These are phyloP conservation scores for Zaprionus gabonicus DNA, from an alignment of 1,140 invertebrate genomes.

Conservation along the genomic window DNA sequence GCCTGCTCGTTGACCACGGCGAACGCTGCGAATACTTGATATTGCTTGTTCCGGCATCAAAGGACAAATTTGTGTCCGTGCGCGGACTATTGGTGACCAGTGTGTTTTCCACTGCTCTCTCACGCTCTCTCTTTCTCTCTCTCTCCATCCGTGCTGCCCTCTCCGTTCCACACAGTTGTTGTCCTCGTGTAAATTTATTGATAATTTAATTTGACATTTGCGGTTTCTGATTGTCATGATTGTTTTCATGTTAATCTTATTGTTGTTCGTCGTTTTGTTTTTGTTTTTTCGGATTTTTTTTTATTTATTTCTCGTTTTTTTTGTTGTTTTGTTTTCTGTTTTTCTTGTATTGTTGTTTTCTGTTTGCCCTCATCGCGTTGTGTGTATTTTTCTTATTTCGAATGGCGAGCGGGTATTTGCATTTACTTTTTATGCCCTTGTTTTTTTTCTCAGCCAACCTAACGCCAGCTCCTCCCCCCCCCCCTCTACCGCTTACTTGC, in stretches of 20 bases:
- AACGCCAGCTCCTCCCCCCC: not conserved
- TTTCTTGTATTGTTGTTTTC: slow-evolving; percentile 30
- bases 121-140: not conserved
- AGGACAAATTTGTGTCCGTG: slow-evolving; percentile 70
- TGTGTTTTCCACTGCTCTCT: slow-evolving; percentile 3
- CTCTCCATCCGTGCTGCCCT: slow-evolving; percentile 11
- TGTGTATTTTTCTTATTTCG: slow-evolving; percentile 47
- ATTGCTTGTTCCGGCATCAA: slow-evolving; percentile 54
- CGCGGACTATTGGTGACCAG: slow-evolving; percentile 11
- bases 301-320: slow-evolving; percentile 33
- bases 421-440: slow-evolving; percentile 76
- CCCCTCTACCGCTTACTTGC: slow-evolving; percentile 6
- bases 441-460: slow-evolving; percentile 30
- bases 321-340: slow-evolving; percentile 38
- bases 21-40: slow-evolving; percentile 66
- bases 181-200: slow-evolving; percentile 74
- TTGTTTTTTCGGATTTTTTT: slow-evolving; percentile 37
- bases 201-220: slow-evolving; percentile 84
- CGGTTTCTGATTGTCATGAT: slow-evolving; percentile 83
- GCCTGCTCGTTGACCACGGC: slow-evolving; percentile 22
- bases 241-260: slow-evolving; percentile 83
- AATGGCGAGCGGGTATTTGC: slow-evolving; percentile 66
- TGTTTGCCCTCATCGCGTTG: slow-evolving; percentile 38
- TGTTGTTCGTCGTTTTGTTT: slow-evolving; percentile 43
- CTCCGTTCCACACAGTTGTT: slow-evolving; percentile 13